These are phyloP conservation scores for Dicrostonyx torquatus DNA, from an alignment of 2,797 vertebrate species.

Conservation along the genomic window DNA sequence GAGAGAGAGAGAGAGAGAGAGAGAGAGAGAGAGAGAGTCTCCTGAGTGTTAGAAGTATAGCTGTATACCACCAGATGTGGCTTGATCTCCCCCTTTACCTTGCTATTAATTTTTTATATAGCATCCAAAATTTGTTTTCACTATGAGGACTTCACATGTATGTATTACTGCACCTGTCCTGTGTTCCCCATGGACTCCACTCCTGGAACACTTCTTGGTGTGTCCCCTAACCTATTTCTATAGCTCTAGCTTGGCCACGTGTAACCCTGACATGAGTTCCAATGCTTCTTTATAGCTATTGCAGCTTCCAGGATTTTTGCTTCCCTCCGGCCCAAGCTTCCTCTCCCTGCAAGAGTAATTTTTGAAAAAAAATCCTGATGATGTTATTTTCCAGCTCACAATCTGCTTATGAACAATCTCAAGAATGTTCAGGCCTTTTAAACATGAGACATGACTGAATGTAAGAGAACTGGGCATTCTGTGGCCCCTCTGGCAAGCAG, in stretches of 20 bases:
- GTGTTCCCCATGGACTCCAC: not conserved
- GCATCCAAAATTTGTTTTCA: not conserved
- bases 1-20: too few species aligned
- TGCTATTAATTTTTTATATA: not conserved
- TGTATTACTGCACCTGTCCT: not conserved
- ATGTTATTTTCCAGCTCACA: slow-evolving; percentile 29
- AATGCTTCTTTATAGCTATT: not conserved
- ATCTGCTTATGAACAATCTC: not conserved
- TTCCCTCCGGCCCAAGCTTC: not conserved
- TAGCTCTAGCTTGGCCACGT: not conserved
- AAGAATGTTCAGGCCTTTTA: not conserved
- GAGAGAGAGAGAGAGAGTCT: too few species aligned
- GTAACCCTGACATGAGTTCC: not conserved
- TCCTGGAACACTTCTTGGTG: not conserved
- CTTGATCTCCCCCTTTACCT: not conserved
- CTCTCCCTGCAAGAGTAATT: slow-evolving; percentile 35
- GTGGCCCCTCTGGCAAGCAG: not conserved
- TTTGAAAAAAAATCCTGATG: slow-evolving; percentile 32
- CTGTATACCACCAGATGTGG: not conserved
- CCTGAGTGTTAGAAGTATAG: not conserved
- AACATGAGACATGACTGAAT: not conserved
- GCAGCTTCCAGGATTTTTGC: not conserved
- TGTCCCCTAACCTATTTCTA: not conserved
- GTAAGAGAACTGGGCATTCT: not conserved
- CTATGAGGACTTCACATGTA: not conserved